Conservation (phyloP, 2,113 vertebrate genomes). For the Holacanthus passer region DNA sequence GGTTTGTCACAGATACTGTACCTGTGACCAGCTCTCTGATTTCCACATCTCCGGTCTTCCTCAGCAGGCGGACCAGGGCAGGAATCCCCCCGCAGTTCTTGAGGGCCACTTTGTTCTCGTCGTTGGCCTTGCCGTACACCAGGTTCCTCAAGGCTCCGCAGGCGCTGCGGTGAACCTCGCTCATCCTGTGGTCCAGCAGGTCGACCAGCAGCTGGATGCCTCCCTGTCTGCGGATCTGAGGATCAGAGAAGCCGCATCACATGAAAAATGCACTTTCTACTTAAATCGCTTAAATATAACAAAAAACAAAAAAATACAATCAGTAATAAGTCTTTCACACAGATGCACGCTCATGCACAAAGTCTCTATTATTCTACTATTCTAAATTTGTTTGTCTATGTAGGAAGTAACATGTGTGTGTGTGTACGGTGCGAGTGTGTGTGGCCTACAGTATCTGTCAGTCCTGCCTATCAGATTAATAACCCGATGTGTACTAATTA, state of each 20-base stretch:
- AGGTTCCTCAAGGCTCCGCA: slow-evolving; percentile 97
- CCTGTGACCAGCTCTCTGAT: slow-evolving; percentile 99
- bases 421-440: neutral
- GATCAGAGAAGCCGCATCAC: neutral
- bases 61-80: slow-evolving; percentile 94
- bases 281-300: neutral
- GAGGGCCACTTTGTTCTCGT: slow-evolving; percentile 98
- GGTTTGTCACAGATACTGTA: slow-evolving; percentile 59
- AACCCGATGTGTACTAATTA: slow-evolving; percentile 59
- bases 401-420: neutral
- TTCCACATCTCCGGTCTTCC: slow-evolving; percentile 96
- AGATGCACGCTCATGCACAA: neutral
- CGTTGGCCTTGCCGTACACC: slow-evolving; percentile 98
- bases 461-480: slow-evolving; percentile 58
- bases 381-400: neutral
- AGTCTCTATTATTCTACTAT: neutral
- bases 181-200: slow-evolving; percentile 97
- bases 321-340: neutral
- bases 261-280: neutral
- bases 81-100: slow-evolving; percentile 99
- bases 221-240: slow-evolving; percentile 96
- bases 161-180: slow-evolving; percentile 97
- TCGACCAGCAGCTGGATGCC: slow-evolving; percentile 98
- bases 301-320: neutral
- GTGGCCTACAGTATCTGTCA: slow-evolving; percentile 26